Percentiles rank a stretch among this genome's conserved stretches.
Conservation (phyloP, 2,797 vertebrate genomes). For the Monodelphis domestica region DNA sequence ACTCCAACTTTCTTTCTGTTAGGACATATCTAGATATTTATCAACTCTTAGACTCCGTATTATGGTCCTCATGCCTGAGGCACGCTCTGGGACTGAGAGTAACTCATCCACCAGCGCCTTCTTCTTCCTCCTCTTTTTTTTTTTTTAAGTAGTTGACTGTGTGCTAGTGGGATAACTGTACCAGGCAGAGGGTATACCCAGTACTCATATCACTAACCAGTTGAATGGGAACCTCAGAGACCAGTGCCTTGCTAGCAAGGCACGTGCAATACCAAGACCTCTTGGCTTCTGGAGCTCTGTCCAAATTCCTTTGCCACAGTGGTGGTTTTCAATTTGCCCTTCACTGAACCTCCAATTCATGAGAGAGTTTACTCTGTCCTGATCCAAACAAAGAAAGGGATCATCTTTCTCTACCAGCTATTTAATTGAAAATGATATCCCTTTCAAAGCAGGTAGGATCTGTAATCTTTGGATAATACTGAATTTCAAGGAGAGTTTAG, state of each 20-base stretch:
- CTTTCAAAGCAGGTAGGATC: neutral
- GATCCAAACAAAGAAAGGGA: neutral
- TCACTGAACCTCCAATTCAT: neutral
- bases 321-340: neutral
- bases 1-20: neutral
- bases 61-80: conserved; percentile 6
- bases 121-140: neutral
- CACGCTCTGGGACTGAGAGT: neutral
- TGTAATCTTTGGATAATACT: conserved; percentile 17
- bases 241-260: conserved; percentile 1
- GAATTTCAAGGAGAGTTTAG: conserved; percentile 4
- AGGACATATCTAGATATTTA: neutral
- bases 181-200: neutral
- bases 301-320: conserved; percentile 18
- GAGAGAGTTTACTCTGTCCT: neutral
- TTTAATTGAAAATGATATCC: neutral
- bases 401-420: neutral
- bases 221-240: neutral
- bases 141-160: conserved; percentile 2
- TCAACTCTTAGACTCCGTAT: conserved; percentile 9
- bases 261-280: neutral
- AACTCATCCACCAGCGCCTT: neutral
- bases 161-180: neutral
- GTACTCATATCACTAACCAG: neutral
- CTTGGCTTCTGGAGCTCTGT: conserved; percentile 5